A percentile compares a stretch with the other conserved stretches of the same genome.
phyloP scores from a whole-genome alignment of 2,797 vertebrate genomes.

The Chrysocyon brachyurus region DNA sequence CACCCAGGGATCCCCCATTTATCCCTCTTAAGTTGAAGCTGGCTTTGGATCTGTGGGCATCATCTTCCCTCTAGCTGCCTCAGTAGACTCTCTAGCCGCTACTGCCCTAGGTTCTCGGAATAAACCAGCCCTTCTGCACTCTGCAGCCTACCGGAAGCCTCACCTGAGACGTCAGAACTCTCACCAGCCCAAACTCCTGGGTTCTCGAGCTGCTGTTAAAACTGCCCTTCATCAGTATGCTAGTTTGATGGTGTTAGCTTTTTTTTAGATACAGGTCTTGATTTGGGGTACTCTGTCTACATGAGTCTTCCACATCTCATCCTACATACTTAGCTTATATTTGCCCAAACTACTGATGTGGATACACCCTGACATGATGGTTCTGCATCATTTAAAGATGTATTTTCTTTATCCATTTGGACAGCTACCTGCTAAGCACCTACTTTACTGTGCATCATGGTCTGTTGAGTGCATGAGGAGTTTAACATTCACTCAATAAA shows the following conservation, averaged over 20 bases:
- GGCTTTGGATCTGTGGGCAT: background rate
- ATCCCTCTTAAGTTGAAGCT: background rate
- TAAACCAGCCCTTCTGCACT: background rate
- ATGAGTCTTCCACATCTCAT: background rate
- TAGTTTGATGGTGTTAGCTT: background rate
- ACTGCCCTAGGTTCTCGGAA: background rate
- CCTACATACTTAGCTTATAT: background rate
- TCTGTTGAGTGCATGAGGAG: no score
- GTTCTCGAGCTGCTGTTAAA: background rate
- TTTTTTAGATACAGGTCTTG: background rate
- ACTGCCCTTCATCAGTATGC: background rate
- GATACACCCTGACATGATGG: background rate
- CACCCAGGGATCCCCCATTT: background rate
- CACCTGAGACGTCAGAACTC: accelerated
- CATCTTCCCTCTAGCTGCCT: background rate
- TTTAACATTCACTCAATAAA: background rate
- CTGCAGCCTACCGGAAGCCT: background rate
- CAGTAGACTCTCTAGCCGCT: background rate
- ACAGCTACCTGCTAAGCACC: background rate
- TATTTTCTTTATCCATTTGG: background rate
- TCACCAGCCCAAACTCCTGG: accelerated
- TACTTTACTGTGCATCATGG: background rate
- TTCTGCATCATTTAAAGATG: background rate
- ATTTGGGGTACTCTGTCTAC: background rate
- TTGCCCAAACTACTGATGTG: background rate